Conservation (phyloP, 2,888 invertebrate genomes). For the Pachycephus smyrnensis region DNA sequence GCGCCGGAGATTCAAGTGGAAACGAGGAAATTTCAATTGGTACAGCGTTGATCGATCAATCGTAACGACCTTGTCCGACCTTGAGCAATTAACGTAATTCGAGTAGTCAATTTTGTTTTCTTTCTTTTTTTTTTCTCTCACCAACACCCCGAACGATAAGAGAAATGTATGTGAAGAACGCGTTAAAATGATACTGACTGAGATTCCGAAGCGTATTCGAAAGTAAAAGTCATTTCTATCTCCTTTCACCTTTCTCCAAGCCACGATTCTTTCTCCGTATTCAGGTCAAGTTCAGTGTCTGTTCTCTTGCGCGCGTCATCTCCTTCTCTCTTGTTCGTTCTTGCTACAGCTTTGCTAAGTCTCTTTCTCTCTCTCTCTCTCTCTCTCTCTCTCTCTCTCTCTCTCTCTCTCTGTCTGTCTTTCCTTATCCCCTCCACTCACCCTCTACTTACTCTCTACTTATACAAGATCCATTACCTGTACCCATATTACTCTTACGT, state of each 20-base stretch:
- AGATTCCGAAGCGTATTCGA: slow-evolving; percentile 29
- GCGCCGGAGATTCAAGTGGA: background rate
- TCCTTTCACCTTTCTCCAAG: slow-evolving; percentile 48
- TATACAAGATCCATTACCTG: slow-evolving; percentile 44
- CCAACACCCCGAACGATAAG: background rate
- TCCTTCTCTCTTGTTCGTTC: slow-evolving; percentile 22
- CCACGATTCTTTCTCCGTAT: slow-evolving; percentile 41
- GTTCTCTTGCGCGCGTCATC: slow-evolving; percentile 22
- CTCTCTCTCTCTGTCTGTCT: slow-evolving; percentile 28
- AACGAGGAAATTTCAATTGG: background rate
- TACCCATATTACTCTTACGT: slow-evolving; percentile 48
- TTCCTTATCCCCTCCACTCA: slow-evolving; percentile 24
- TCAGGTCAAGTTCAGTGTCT: slow-evolving; percentile 51
- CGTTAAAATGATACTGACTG: background rate
- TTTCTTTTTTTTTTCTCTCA: background rate
- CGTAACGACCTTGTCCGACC: background rate
- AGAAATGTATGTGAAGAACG: background rate
- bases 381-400: slow-evolving; percentile 23
- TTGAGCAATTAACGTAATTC: background rate
- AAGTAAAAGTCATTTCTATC: slow-evolving; percentile 49
- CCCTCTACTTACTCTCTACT: slow-evolving; percentile 27
- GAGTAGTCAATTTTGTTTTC: background rate
- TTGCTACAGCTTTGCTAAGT: slow-evolving; percentile 3
- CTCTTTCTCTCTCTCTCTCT: slow-evolving; percentile 25
- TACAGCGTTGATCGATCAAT: background rate